Evolutionary conservation across 2,888 invertebrate genomes (phyloP).

Genomic region (Oscheius onirici): DNA sequence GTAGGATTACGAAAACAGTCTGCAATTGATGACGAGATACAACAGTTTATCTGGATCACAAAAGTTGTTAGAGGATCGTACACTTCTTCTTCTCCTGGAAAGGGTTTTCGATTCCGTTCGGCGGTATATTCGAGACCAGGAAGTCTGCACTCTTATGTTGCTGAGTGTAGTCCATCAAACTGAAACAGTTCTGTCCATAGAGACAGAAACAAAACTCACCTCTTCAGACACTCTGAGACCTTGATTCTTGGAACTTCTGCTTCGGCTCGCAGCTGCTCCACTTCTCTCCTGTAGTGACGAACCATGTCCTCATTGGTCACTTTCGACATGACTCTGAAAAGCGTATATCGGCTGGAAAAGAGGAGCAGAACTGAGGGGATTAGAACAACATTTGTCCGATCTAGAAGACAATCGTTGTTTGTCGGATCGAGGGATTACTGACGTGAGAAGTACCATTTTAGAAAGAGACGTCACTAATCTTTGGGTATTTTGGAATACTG

Average conservation of each 20-base stretch:
- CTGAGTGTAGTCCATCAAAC: neutral
- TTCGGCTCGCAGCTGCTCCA: neutral
- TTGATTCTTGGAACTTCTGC: neutral
- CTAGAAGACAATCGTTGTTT: no score
- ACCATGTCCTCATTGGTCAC: neutral
- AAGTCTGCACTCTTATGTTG: neutral
- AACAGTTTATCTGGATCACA: no score
- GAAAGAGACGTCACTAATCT: no score
- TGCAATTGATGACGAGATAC: no score
- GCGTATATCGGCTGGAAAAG: neutral
- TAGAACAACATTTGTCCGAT: no score
- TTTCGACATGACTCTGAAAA: neutral
- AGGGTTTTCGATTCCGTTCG: neutral
- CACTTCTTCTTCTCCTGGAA: conserved; percentile 1
- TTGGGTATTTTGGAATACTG: no score
- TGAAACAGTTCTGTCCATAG: neutral
- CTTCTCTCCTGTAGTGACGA: neutral
- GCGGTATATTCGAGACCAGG: neutral
- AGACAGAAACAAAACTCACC: neutral
- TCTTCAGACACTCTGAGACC: neutral
- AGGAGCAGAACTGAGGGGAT: no score
- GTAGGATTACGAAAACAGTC: no score
- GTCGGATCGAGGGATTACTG: no score
- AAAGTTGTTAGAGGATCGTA: no score
- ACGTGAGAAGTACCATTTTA: no score